Conservation (phyloP, 2,797 vertebrate species). For the Acanthurus tractus region DNA sequence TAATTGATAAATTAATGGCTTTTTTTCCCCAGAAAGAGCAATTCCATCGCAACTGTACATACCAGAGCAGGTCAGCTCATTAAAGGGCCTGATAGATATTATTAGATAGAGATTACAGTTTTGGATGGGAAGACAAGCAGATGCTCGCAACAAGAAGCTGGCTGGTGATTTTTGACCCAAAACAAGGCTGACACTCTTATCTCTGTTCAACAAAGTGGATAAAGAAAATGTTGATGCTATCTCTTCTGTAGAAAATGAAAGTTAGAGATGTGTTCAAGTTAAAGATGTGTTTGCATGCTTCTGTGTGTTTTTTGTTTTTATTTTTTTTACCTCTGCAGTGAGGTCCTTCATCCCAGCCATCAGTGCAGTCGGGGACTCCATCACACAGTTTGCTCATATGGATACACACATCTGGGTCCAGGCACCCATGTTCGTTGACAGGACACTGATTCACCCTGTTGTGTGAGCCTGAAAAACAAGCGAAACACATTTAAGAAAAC, state of each 20-base stretch:
- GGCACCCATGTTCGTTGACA: slow-evolving; percentile 92
- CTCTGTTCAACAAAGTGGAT: slow-evolving; percentile 9
- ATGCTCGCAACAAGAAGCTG: slow-evolving; percentile 10
- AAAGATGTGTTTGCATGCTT: neutral
- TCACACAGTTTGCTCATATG: slow-evolving; percentile 94
- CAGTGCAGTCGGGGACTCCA: slow-evolving; percentile 89
- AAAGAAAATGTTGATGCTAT: slow-evolving; percentile 13
- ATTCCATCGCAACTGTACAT: slow-evolving; percentile 50
- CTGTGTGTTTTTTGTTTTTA: neutral
- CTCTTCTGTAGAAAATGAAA: neutral
- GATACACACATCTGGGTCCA: slow-evolving; percentile 92
- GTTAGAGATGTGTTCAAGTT: neutral
- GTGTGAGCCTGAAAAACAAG: slow-evolving; percentile 88
- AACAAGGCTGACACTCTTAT: slow-evolving; percentile 16
- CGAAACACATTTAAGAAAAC: slow-evolving; percentile 24
- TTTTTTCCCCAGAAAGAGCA: slow-evolving; percentile 52
- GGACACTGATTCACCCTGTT: slow-evolving; percentile 92
- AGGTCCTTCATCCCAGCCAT: slow-evolving; percentile 93
- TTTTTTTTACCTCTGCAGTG: slow-evolving; percentile 91
- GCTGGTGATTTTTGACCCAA: slow-evolving; percentile 23
- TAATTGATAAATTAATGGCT: slow-evolving; percentile 76
- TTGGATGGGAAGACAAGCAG: slow-evolving; percentile 35
- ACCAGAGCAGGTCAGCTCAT: slow-evolving; percentile 47
- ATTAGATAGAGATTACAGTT: slow-evolving; percentile 47
- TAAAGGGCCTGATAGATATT: slow-evolving; percentile 53